phyloP scores from a whole-genome alignment of 2,113 vertebrate genomes.

The Phyllostomus discolor region DNA sequence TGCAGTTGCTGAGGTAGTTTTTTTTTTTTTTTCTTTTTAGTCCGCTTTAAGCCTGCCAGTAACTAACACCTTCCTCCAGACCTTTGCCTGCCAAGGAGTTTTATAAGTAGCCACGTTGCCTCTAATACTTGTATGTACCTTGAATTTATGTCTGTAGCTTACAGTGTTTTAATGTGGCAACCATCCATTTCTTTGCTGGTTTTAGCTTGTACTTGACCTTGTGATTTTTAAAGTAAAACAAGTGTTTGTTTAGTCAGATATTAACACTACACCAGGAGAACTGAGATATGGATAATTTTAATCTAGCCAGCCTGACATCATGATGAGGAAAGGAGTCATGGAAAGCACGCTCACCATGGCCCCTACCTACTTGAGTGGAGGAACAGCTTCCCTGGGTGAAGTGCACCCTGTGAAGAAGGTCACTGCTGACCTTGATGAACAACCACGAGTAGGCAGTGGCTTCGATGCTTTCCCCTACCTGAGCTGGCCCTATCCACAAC shows the following conservation, averaged over 20 bases:
- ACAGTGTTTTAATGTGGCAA: not conserved
- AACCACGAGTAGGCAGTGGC: not conserved
- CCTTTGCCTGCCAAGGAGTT: constrained; percentile 38
- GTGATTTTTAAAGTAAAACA: not conserved
- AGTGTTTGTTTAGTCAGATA: not conserved
- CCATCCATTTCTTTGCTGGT: constrained; percentile 12
- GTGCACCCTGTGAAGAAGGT: not conserved
- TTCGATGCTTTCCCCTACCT: not conserved
- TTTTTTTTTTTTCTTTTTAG: constrained; percentile 4
- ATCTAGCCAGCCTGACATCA: not conserved
- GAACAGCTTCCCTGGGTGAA: not conserved
- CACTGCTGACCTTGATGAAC: not conserved
- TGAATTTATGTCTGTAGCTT: not conserved
- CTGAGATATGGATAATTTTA: not conserved
- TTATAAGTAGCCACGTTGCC: constrained; percentile 5
- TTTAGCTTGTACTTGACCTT: constrained; percentile 9
- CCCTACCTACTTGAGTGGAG: not conserved
- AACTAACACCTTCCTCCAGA: constrained; percentile 60
- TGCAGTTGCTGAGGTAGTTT: constrained; percentile 91
- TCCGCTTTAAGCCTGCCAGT: not conserved
- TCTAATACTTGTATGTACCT: constrained; percentile 7
- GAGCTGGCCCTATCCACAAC: not conserved
- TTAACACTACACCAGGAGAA: not conserved
- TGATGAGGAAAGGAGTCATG: not conserved
- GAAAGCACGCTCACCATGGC: not conserved